Evolutionary conservation across 2,888 invertebrate genomes (phyloP), one percentile per base, ranked within the genome.

Genomic region (Oligia strigilis): DNA sequence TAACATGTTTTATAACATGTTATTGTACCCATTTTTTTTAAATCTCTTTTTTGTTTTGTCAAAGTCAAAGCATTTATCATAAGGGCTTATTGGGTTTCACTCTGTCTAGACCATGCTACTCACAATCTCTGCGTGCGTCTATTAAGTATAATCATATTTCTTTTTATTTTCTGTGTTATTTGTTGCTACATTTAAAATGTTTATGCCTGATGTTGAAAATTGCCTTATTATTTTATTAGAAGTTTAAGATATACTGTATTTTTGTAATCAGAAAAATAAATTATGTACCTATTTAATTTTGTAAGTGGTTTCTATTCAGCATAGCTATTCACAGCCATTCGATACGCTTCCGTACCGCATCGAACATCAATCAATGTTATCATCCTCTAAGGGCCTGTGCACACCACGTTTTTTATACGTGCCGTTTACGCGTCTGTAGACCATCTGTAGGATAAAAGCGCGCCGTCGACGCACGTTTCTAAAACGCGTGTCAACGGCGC

Each of bases 241-340:
- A 66, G 14, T 9, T 43, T 80, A 81, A 71, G 58, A 60, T 23
- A 62, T 46, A 5, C n/a, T 65, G 77, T 83, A 73, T 82, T 83
- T 77, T 82, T 83, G 19, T 40, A 49, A 77, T 73, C 8, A 46
- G n/a, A 46, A 0, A 76, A 82, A 72, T 77, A 82, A 82, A 77
- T 64, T 49, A 64, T 49, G 0, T 40, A 62, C n/a, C n/a, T 49
- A 14, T 58, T 49, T 82, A 29, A 62, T n/a, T 62, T 36, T 6
- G 43, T 66, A n/a, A 58, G 19, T 76, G 52, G 43, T 75, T 76
- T 82, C 29, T 67, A 29, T 76, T 82, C 46, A n/a, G 11, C 11
- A 11, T 58, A 58, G 3, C 23, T 58, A 58, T 58, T n/a, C 58
- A n/a, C 58, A n/a, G 23, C 58, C 23, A n/a, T 3, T n/a, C 23